Evolutionary conservation across 2,888 invertebrate genomes (phyloP), one percentile per base, ranked within the genome.

Genomic region (Hypomecis punctinalis): DNA sequence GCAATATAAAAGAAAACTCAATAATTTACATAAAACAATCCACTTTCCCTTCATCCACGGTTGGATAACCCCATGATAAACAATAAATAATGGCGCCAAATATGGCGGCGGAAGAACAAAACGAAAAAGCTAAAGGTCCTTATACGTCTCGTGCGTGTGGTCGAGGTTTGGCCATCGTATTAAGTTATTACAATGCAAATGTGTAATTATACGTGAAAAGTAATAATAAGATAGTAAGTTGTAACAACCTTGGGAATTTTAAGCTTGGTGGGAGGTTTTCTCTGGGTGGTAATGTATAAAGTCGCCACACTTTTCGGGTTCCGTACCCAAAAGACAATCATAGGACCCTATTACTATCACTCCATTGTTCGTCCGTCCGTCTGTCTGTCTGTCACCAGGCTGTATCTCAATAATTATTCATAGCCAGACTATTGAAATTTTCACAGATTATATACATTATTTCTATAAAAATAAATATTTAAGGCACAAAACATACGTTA

Each of bases 111-210:
- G 40, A 39, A 13, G 36, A 61, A 54, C 53, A 64, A 71, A 64
- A 68, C 69, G 67, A 69, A 67, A 65, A 67, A 51, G 46, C 46
- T 64, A 62, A 63, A 65, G 51, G 52, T 51, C 61, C 69, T 56
- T 62, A 62, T 59, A 56, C 39, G 46, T 39, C 49, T n/a, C 70
- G 52, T 71, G 76, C 80, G 86, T 86, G 86, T 83, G 86, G 86
- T 78, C 85, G 65, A 52, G 47, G 40, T 68, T 66, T 63, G 70
- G 67, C 73, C 70, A 71, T 71, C 70, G 76, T 77, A 86, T 86
- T 84, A 85, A 85, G 86, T 83, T 83, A 86, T 87, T 86, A 84
- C 80, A 78, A 86, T 84, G 83, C 82, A 83, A 85, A 85, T 85
- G 76, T 67, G 59, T 49, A 69, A 62, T 66, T 43, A 54, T 39